A percentile compares a stretch with the other conserved stretches of the same genome.
Conservation (phyloP, 2,113 vertebrate species). For the Phocoena phocoena region DNA sequence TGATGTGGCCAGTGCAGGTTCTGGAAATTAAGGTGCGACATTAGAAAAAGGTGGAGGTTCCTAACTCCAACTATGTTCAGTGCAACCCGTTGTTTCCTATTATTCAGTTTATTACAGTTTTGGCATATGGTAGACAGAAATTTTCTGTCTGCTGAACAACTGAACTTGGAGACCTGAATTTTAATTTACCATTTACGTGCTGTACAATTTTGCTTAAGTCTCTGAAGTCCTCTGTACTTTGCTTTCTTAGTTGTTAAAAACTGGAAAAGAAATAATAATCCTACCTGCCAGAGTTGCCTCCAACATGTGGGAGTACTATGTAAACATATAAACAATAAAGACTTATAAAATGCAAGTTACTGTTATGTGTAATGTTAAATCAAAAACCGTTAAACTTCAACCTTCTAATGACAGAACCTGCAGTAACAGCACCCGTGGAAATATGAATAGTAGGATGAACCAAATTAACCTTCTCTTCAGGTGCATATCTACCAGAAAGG, state of each 20-base stretch:
- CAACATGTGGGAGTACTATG: not conserved
- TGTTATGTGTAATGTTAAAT: not conserved
- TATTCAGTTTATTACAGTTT: not conserved
- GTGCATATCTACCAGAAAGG: not conserved
- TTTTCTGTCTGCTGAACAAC: not conserved
- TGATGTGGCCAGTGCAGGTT: not conserved
- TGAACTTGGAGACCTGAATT: not conserved
- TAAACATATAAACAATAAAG: not conserved
- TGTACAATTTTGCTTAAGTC: not conserved
- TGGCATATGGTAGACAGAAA: not conserved
- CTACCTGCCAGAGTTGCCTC: not conserved
- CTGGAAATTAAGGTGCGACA: constrained; percentile 1
- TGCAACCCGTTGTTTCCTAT: not conserved
- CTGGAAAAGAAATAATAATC: not conserved
- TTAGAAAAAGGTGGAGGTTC: not conserved
- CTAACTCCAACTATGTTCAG: not conserved
- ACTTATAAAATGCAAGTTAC: not conserved
- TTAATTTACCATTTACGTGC: not conserved
- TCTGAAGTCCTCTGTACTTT: not conserved
- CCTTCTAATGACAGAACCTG: not conserved
- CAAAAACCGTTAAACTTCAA: not conserved
- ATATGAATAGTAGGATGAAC: not conserved
- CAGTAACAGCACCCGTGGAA: not conserved
- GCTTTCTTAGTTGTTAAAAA: not conserved
- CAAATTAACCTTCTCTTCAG: not conserved